Conservation (phyloP, 1,140 invertebrate species). For the Bilobella aurantiaca region DNA sequence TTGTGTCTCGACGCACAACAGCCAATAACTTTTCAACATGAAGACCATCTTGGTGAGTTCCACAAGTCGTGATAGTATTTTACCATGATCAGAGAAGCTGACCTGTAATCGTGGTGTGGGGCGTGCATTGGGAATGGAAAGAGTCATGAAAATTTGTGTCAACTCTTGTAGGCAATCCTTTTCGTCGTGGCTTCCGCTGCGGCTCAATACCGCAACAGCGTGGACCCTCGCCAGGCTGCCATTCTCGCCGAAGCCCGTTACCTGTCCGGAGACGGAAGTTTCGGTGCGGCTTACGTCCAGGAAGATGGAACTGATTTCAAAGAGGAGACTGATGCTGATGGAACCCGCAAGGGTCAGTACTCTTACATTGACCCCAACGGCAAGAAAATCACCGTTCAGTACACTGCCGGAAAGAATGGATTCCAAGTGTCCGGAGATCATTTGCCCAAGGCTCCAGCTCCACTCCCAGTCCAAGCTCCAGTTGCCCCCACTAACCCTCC, state of each 20-base stretch:
- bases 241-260: slow-evolving; percentile 72
- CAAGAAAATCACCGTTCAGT: slow-evolving; percentile 64
- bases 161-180: too few relatives aligned
- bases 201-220: slow-evolving; percentile 53
- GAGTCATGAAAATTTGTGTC: too few relatives aligned
- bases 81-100: too few relatives aligned
- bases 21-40: too few relatives aligned
- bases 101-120: too few relatives aligned
- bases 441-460: slow-evolving; percentile 52
- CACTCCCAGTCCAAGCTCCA: slow-evolving; percentile 47
- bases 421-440: slow-evolving; percentile 61
- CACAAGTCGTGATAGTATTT: too few relatives aligned
- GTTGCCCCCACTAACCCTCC: too few relatives aligned
- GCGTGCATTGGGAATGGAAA: too few relatives aligned
- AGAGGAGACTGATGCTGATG: slow-evolving; percentile 69
- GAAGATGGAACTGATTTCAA: slow-evolving; percentile 80
- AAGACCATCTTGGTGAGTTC: too few relatives aligned
- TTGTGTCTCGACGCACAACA: too few relatives aligned
- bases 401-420: slow-evolving; percentile 75
- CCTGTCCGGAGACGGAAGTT: slow-evolving; percentile 63
- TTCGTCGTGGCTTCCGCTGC: too few relatives aligned
- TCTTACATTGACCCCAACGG: slow-evolving; percentile 75
- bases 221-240: slow-evolving; percentile 54
- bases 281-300: slow-evolving; percentile 69
- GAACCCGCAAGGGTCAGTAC: slow-evolving; percentile 69